Evolutionary conservation across 1,140 invertebrate genomes (phyloP).

Genomic region (Macrocentrus cingulum): DNA sequence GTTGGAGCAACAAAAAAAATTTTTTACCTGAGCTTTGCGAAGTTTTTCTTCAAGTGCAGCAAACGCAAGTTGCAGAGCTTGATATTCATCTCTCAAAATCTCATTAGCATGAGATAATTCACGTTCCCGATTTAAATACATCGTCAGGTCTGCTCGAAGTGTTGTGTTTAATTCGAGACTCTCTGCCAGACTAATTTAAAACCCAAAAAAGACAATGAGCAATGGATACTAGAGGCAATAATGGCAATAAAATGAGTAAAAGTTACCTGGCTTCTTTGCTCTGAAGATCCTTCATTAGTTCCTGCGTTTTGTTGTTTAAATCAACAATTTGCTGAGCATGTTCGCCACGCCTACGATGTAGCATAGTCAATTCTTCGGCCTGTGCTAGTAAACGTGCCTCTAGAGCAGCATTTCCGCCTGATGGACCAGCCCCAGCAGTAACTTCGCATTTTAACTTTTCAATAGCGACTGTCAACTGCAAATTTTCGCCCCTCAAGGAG

Average conservation of each 20-base stretch:
- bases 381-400: slow-evolving; percentile 84
- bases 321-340: slow-evolving; percentile 92
- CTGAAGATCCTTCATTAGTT: slow-evolving; percentile 77
- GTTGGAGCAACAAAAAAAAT: too few species aligned
- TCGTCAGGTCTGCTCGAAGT: slow-evolving; percentile 69
- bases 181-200: slow-evolving; percentile 69
- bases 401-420: slow-evolving; percentile 59
- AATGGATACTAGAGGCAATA: slow-evolving; percentile 26
- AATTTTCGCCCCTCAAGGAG: slow-evolving; percentile 76
- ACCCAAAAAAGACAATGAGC: slow-evolving; percentile 23
- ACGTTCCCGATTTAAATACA: slow-evolving; percentile 63
- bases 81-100: slow-evolving; percentile 91
- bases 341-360: slow-evolving; percentile 86
- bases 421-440: slow-evolving; percentile 53
- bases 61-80: slow-evolving; percentile 89
- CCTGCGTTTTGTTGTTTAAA: slow-evolving; percentile 82
- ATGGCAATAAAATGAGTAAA: too few species aligned
- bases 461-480: slow-evolving; percentile 80
- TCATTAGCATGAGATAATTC: slow-evolving; percentile 83
- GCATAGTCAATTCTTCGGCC: slow-evolving; percentile 89
- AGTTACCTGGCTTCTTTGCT: slow-evolving; percentile 77
- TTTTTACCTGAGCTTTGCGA: slow-evolving; percentile 75
- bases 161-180: slow-evolving; percentile 66
- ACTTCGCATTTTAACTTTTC: slow-evolving; percentile 73
- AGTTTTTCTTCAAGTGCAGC: slow-evolving; percentile 87